Evolutionary conservation across 1,140 invertebrate genomes (phyloP).

Genomic region (Calliopsis andreniformis): DNA sequence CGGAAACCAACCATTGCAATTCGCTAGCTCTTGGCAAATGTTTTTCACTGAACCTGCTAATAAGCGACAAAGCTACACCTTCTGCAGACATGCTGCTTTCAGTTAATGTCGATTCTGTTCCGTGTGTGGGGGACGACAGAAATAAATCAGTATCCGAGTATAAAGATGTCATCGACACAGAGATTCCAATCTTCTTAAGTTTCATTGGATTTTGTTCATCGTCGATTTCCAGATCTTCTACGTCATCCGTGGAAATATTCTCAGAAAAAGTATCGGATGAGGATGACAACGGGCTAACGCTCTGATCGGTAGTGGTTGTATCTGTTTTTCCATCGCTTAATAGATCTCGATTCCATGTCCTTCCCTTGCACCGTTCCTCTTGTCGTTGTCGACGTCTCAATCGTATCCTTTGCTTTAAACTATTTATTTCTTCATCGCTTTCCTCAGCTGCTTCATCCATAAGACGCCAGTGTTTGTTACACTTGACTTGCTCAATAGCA

Average conservation of each 20-base stretch:
- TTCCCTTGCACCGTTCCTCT: constrained; percentile 78
- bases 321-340: constrained; percentile 83
- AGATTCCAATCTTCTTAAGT: constrained; percentile 79
- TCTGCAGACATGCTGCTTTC: constrained; percentile 86
- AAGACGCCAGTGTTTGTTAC: constrained; percentile 75
- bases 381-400: constrained; percentile 82
- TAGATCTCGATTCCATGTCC: constrained; percentile 69
- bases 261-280: constrained; percentile 80
- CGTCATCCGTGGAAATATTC: constrained; percentile 81
- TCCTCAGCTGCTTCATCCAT: constrained; percentile 83
- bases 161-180: constrained; percentile 85
- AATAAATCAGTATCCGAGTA: constrained; percentile 84
- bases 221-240: constrained; percentile 82
- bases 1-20: constrained; percentile 91
- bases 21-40: constrained; percentile 90
- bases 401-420: constrained; percentile 85
- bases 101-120: constrained; percentile 72
- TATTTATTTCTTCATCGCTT: constrained; percentile 87
- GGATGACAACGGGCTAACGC: constrained; percentile 81
- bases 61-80: constrained; percentile 88
- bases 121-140: constrained; percentile 62
- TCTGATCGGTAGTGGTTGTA: constrained; percentile 82
- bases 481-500: constrained; percentile 89
- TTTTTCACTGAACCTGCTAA: constrained; percentile 89
- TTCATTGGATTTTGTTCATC: constrained; percentile 78